These are phyloP conservation scores for Drosophila kohkoa DNA, from an alignment of 1,140 invertebrate genomes.

Conservation along the genomic window DNA sequence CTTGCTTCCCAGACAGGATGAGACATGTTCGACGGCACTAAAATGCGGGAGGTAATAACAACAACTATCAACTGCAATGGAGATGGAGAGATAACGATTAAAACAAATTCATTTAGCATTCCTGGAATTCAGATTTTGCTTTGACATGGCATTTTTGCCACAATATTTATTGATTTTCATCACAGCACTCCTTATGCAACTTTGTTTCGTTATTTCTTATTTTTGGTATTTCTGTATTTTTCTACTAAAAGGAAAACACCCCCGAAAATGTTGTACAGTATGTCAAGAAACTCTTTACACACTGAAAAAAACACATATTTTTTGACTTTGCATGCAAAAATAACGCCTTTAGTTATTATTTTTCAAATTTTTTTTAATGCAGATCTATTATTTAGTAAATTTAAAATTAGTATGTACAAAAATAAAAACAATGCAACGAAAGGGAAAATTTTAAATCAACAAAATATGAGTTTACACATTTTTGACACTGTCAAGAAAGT, in stretches of 20 bases:
- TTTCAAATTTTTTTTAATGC: no score
- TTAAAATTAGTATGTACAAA: no score
- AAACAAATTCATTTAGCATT: constrained; percentile 40
- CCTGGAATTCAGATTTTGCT: constrained; percentile 25
- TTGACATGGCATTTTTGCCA: constrained; percentile 38
- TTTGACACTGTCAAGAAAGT: no score
- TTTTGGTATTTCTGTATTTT: constrained; percentile 13
- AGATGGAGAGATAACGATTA: constrained; percentile 1
- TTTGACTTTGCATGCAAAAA: no score
- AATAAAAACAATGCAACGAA: no score
- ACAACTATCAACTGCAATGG: background rate
- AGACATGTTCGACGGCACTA: background rate
- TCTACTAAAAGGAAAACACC: constrained; percentile 36
- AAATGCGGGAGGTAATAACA: constrained; percentile 18
- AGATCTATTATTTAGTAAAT: no score
- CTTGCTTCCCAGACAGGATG: constrained; percentile 18
- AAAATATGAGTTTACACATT: no score
- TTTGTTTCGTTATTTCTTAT: constrained; percentile 24
- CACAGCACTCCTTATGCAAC: constrained; percentile 31
- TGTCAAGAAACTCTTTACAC: no score
- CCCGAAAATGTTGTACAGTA: constrained; percentile 28
- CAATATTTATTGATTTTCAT: constrained; percentile 60
- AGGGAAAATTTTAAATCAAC: no score
- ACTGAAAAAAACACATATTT: no score
- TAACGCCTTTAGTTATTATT: no score